These are phyloP conservation scores for Procambarus virginalis DNA, from an alignment of 1,140 invertebrate species.

Conservation along the genomic window DNA sequence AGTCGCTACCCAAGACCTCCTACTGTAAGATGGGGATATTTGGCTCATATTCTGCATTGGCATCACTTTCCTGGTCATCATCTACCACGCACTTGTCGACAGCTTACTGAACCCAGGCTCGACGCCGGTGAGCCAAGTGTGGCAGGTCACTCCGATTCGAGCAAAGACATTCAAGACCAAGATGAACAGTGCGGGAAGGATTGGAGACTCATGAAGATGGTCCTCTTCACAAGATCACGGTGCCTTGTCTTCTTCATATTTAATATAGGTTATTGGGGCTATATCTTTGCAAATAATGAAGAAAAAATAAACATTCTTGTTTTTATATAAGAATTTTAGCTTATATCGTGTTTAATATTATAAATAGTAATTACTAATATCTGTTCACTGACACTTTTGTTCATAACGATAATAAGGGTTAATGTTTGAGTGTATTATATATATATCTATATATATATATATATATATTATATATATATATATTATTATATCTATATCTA, in stretches of 20 bases:
- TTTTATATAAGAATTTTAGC: too few species aligned
- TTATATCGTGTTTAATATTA: too few species aligned
- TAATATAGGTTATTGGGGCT: conserved; percentile 49
- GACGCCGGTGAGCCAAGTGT: not conserved
- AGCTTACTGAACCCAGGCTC: not conserved
- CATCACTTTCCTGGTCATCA: conserved; percentile 42
- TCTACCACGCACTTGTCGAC: conserved; percentile 41
- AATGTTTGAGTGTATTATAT: too few species aligned
- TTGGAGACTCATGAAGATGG: not conserved
- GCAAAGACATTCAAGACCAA: not conserved
- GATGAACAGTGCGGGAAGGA: too few species aligned
- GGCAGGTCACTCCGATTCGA: not conserved
- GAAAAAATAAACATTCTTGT: too few species aligned
- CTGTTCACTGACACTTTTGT: too few species aligned
- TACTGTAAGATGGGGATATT: conserved; percentile 56
- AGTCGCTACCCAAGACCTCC: conserved; percentile 37
- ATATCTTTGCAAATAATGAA: conserved; percentile 6
- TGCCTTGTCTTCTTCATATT: conserved; percentile 38
- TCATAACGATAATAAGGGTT: too few species aligned
- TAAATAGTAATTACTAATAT: too few species aligned
- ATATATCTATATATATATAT: too few species aligned
- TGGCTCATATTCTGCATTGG: conserved; percentile 55
- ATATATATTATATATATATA: too few species aligned
- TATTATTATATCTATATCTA: too few species aligned
- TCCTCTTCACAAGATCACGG: conserved; percentile 42